Evolutionary conservation across 1,140 invertebrate species (phyloP).

Genomic region (Centruroides vittatus): DNA sequence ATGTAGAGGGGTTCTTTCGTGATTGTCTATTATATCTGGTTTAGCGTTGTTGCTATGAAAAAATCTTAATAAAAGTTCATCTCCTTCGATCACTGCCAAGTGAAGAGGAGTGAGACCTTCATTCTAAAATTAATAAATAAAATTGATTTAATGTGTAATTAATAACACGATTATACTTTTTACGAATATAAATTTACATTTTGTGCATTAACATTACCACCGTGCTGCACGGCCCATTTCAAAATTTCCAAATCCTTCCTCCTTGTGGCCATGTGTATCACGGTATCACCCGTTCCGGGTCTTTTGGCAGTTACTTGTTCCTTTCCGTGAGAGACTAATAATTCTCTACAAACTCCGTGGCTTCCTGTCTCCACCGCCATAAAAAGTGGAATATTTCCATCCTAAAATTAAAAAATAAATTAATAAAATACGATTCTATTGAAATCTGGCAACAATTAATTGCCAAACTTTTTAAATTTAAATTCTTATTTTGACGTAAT

Average conservation of each 20-base stretch:
- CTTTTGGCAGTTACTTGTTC: slow-evolving; percentile 30
- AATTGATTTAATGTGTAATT: not conserved
- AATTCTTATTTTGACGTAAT: too few relatives aligned
- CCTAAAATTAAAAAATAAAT: slow-evolving; percentile 35
- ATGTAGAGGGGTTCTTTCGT: slow-evolving; percentile 91
- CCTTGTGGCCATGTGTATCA: slow-evolving; percentile 76
- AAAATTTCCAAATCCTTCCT: slow-evolving; percentile 81
- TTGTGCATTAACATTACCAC: slow-evolving; percentile 73
- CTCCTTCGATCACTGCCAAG: slow-evolving; percentile 85
- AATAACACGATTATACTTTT: not conserved
- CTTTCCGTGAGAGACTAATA: slow-evolving; percentile 55
- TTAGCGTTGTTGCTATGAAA: slow-evolving; percentile 89
- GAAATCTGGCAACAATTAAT: too few relatives aligned
- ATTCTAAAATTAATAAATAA: slow-evolving; percentile 34
- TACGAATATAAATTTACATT: slow-evolving; percentile 45
- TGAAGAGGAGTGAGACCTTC: slow-evolving; percentile 87
- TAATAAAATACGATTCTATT: too few relatives aligned
- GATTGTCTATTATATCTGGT: slow-evolving; percentile 72
- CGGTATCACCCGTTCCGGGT: slow-evolving; percentile 49
- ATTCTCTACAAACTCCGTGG: slow-evolving; percentile 76
- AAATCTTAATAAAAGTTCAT: slow-evolving; percentile 85
- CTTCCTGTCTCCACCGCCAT: slow-evolving; percentile 85
- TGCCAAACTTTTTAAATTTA: too few relatives aligned
- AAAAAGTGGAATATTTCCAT: slow-evolving; percentile 82
- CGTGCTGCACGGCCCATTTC: slow-evolving; percentile 76